phyloP scores from a whole-genome alignment of 2,888 invertebrate species.

The Pandemis heparana region DNA sequence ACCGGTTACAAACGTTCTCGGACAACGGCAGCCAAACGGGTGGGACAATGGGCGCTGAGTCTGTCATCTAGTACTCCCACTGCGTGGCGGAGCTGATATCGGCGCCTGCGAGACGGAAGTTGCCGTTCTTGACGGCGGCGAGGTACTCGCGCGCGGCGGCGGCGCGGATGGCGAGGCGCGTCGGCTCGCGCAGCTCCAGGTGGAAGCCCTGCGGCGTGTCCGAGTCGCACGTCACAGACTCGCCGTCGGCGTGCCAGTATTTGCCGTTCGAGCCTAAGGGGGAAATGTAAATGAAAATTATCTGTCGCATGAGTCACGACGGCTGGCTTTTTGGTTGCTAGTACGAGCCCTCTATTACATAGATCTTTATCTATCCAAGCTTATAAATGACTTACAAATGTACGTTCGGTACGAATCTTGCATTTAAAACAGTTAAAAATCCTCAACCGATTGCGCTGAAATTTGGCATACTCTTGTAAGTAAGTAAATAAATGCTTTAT shows the following conservation, averaged over 20 bases:
- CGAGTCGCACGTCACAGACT: constrained; percentile 94
- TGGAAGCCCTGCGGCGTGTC: constrained; percentile 94
- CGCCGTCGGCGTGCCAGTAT: constrained; percentile 97
- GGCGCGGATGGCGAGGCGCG: constrained; percentile 95
- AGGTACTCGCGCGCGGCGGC: constrained; percentile 91
- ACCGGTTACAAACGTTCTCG: neutral
- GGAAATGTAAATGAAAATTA: too few species aligned
- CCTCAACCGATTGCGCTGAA: too few species aligned
- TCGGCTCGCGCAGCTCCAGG: constrained; percentile 96
- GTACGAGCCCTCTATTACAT: too few species aligned
- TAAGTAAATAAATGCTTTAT: too few species aligned
- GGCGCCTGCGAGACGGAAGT: constrained; percentile 92
- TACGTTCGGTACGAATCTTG: too few species aligned
- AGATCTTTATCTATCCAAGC: too few species aligned
- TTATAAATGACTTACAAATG: too few species aligned
- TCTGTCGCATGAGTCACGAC: too few species aligned
- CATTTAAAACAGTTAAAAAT: too few species aligned
- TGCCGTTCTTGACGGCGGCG: constrained; percentile 96
- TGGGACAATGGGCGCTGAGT: neutral
- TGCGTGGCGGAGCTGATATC: constrained; percentile 93
- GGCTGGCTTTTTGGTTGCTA: too few species aligned
- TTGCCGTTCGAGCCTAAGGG: constrained; percentile 94
- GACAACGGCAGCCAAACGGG: neutral
- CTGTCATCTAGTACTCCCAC: constrained; percentile 95
- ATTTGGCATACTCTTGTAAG: too few species aligned